Evolutionary conservation across 2,113 vertebrate species (phyloP).

Genomic region (Anarhynchus alexandrinus): DNA sequence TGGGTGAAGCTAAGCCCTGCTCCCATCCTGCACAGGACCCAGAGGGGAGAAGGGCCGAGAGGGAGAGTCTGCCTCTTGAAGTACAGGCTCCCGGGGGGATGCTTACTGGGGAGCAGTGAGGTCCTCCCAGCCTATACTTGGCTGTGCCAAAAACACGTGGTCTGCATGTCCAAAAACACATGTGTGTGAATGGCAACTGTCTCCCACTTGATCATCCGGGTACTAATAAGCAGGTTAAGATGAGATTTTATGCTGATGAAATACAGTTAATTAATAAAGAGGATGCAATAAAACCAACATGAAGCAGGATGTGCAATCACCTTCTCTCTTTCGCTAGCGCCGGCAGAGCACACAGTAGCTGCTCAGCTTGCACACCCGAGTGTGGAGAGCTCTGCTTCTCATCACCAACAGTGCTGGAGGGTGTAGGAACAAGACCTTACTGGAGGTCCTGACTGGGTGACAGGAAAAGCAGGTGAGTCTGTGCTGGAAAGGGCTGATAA

Average conservation of each 20-base stretch:
- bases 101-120: background rate
- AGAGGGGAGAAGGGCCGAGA: background rate
- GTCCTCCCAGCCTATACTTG: background rate
- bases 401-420: background rate
- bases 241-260: background rate
- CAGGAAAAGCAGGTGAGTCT: background rate
- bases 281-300: background rate
- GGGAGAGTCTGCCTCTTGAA: background rate
- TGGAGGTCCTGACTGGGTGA: background rate
- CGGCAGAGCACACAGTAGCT: background rate
- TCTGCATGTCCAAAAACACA: background rate
- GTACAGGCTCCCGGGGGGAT: background rate
- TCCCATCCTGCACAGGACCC: background rate
- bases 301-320: background rate
- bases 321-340: background rate
- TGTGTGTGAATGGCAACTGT: background rate
- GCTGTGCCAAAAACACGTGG: background rate
- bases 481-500: background rate
- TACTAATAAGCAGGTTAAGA: background rate
- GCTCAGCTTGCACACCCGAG: background rate
- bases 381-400: background rate
- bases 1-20: background rate
- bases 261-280: background rate
- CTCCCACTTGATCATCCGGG: background rate
- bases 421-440: background rate